These are phyloP conservation scores for Galagoides demidoff DNA, from an alignment of 2,797 vertebrate species.

Conservation along the genomic window DNA sequence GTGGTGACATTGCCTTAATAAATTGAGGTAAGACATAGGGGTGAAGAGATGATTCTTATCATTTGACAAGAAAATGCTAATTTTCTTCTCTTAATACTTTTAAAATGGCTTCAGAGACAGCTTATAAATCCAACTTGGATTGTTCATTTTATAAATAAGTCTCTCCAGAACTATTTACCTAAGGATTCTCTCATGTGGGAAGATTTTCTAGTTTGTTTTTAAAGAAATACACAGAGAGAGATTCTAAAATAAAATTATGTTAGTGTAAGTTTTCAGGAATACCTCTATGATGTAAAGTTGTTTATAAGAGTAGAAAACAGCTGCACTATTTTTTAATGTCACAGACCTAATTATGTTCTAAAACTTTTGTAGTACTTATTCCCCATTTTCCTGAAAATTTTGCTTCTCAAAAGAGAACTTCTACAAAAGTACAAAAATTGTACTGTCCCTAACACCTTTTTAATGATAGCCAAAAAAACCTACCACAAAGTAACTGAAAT, in stretches of 20 bases:
- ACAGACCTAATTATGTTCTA: neutral
- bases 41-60: neutral
- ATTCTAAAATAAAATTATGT: neutral
- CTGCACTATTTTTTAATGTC: neutral
- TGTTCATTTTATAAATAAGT: neutral
- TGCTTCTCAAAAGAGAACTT: slow-evolving; percentile 29
- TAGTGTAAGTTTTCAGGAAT: neutral
- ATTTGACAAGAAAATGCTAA: neutral
- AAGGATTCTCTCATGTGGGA: neutral
- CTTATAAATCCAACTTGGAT: neutral
- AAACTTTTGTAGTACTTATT: neutral
- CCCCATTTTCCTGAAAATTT: neutral
- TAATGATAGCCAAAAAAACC: neutral
- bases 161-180: neutral
- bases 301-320: neutral
- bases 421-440: neutral
- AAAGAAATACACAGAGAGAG: neutral
- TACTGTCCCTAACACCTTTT: neutral
- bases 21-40: neutral
- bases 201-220: neutral
- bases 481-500: neutral
- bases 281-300: neutral
- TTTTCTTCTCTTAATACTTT: neutral
- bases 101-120: neutral
- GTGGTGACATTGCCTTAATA: neutral